Evolutionary conservation across 2,888 invertebrate species (phyloP).

Genomic region (Epicampocera succincta): DNA sequence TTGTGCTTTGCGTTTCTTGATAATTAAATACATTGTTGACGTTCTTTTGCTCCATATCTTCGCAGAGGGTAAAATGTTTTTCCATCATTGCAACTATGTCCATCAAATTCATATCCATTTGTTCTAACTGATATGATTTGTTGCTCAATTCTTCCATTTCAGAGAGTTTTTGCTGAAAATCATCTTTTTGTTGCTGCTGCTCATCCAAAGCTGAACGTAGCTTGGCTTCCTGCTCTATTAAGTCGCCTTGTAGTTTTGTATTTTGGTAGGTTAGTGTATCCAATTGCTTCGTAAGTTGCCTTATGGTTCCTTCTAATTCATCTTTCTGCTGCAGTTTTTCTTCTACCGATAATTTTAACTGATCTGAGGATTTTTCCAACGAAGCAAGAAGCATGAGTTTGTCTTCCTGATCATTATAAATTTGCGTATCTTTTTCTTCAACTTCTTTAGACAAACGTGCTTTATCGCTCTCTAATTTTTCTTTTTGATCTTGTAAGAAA

Average conservation of each 20-base stretch:
- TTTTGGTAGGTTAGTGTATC: conserved; percentile 42
- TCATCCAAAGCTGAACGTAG: conserved; percentile 60
- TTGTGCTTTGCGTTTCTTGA: conserved; percentile 17
- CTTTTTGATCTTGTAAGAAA: conserved; percentile 37
- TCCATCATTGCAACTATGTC: conserved; percentile 66
- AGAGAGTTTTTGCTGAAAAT: conserved; percentile 60
- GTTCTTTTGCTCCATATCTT: conserved; percentile 16
- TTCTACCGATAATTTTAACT: conserved; percentile 58
- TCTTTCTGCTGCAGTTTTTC: conserved; percentile 57
- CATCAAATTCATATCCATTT: conserved; percentile 51
- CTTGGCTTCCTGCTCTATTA: conserved; percentile 64
- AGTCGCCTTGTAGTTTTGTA: conserved; percentile 64
- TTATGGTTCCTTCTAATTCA: conserved; percentile 44
- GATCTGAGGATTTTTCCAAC: conserved; percentile 69
- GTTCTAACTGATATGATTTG: conserved; percentile 58
- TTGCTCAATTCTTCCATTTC: conserved; percentile 46
- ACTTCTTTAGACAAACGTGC: conserved; percentile 45
- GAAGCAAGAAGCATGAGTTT: conserved; percentile 63
- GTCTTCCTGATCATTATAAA: conserved; percentile 67
- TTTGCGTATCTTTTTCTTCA: conserved; percentile 39
- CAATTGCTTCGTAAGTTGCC: conserved; percentile 51
- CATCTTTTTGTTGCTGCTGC: conserved; percentile 61
- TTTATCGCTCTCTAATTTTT: conserved; percentile 55
- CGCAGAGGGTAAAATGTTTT: conserved; percentile 58
- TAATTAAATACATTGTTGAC: conserved; percentile 57